phyloP scores from a whole-genome alignment of 2,888 invertebrate species.

The Tetrapedia diversipes region DNA sequence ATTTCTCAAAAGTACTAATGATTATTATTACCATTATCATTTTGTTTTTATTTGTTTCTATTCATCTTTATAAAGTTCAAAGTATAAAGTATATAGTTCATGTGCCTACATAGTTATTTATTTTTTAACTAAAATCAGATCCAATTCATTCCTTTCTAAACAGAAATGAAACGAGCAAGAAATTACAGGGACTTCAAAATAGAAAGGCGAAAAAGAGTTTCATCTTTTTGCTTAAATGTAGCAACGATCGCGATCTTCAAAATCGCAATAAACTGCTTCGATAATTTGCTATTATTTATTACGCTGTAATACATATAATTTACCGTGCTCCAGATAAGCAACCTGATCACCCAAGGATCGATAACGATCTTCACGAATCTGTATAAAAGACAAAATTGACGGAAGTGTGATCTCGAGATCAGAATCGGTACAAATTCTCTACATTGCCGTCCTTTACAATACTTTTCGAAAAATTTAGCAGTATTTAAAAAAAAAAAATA shows the following conservation, averaged over 20 bases:
- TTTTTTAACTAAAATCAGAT: background rate
- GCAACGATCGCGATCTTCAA: background rate
- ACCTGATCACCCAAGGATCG: background rate
- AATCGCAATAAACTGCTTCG: background rate
- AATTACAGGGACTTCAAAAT: no score
- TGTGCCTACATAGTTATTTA: no score
- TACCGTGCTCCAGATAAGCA: background rate
- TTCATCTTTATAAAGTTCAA: background rate
- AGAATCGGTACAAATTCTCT: background rate
- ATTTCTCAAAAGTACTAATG: no score
- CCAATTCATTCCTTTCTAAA: background rate
- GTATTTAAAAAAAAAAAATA: background rate
- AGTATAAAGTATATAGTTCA: no score
- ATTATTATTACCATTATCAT: no score
- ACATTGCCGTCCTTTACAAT: background rate
- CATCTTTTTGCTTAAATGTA: background rate
- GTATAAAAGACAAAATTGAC: background rate
- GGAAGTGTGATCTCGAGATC: background rate
- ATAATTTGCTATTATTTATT: background rate
- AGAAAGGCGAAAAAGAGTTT: background rate
- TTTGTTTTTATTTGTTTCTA: no score
- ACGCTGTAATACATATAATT: constrained; percentile 5
- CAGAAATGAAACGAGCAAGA: background rate
- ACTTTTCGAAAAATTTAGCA: background rate
- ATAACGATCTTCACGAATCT: background rate